A percentile compares a stretch with the other conserved stretches of the same genome.
phyloP scores from a whole-genome alignment of 1,140 invertebrate genomes.

The Drosophila watanabei region DNA sequence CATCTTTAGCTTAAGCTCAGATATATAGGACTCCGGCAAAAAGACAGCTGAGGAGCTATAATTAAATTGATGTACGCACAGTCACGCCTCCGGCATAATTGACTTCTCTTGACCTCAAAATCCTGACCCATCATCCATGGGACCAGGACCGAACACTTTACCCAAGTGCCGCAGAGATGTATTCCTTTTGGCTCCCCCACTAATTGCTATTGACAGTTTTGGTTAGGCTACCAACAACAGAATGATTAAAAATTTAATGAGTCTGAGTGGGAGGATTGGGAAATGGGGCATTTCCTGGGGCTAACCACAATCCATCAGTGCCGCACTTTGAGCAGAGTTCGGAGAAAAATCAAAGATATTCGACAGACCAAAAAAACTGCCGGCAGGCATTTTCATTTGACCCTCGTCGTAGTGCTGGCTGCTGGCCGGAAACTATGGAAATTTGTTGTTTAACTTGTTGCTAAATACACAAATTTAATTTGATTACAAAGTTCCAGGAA shows the following conservation, averaged over 20 bases:
- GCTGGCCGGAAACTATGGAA: conserved; percentile 26
- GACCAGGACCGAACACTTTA: conserved; percentile 6
- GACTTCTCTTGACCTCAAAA: conserved; percentile 52
- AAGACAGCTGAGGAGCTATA: conserved; percentile 53
- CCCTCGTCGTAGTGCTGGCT: conserved; percentile 24
- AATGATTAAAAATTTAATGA: conserved; percentile 75
- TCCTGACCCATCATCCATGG: conserved; percentile 18
- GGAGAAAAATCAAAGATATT: conserved; percentile 47
- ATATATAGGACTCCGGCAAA: conserved; percentile 3
- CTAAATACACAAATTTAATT: conserved; percentile 54
- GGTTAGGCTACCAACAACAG: conserved; percentile 33
- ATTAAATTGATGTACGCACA: conserved; percentile 61
- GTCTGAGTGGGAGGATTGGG: conserved; percentile 18
- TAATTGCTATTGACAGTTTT: conserved; percentile 75
- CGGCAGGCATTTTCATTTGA: conserved; percentile 12
- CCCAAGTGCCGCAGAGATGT: conserved; percentile 9
- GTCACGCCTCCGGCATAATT: conserved; percentile 49
- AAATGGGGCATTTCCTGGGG: conserved; percentile 11
- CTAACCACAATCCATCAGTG: conserved; percentile 39
- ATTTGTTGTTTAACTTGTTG: conserved; percentile 51
- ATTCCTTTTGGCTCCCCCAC: conserved; percentile 39
- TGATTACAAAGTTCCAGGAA: conserved; percentile 37
- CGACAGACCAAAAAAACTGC: conserved; percentile 17
- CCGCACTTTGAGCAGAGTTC: conserved; percentile 11
- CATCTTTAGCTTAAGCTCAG: not conserved